Conservation (phyloP, 2,113 vertebrate genomes). For the Delphinus delphis region DNA sequence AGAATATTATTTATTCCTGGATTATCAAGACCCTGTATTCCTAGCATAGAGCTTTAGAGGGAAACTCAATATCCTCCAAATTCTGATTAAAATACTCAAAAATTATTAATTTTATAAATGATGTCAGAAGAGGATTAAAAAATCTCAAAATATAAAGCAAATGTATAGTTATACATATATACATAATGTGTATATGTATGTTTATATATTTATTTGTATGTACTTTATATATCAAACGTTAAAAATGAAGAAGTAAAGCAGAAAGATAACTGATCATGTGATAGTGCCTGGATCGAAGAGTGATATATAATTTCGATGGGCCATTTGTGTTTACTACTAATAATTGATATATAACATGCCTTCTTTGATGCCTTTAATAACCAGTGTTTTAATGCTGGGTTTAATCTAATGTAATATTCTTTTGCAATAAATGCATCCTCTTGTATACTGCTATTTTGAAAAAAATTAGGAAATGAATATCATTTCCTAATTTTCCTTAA, state of each 20-base stretch:
- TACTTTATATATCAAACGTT: neutral
- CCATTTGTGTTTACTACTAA: neutral
- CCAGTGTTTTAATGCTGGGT: neutral
- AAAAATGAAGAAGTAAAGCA: neutral
- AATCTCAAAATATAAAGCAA: neutral
- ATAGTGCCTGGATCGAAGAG: neutral
- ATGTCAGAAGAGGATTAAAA: neutral
- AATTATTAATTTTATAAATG: neutral
- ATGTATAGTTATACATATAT: neutral
- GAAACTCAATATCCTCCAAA: neutral
- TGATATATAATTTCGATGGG: neutral
- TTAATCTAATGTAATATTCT: neutral
- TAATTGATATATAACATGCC: neutral
- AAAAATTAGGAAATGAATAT: neutral
- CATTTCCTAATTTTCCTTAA: neutral
- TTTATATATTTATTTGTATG: neutral
- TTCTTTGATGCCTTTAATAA: neutral
- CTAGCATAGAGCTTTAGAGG: neutral
- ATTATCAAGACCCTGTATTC: neutral
- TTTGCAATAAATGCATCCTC: neutral
- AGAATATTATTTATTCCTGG: neutral
- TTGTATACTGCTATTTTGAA: neutral
- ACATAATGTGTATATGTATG: neutral
- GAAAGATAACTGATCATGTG: neutral
- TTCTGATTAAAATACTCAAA: neutral